Base-by-base conservation (phyloP, 2,113 vertebrate genomes). In the Oreotrochilus melanogaster region DNA sequence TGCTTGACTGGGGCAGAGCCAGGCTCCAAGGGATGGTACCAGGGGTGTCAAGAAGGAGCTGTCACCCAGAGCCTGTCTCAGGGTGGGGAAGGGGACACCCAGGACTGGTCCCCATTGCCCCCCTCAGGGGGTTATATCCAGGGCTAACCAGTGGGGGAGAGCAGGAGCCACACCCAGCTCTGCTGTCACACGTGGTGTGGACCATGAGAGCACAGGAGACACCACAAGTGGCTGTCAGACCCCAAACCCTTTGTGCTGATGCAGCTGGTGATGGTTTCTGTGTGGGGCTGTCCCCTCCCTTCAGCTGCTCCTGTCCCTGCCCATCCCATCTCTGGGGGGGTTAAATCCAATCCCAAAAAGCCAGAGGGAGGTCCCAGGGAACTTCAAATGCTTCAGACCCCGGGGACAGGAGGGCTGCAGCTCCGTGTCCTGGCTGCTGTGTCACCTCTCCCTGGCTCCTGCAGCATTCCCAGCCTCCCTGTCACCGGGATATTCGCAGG, bases 111-210 rank as follows among this genome's bases (percentile, higher is more conserved):
- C 35, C 58, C 64, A 19, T 1, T 70, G 37, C 30, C 69, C 4
- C 1, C 11, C 18, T 24, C 21, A 42, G 31, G 3, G 31, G 22
- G 33, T 28, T 30, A 16, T 27, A 53, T 17, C 61, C 79, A 86
- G 65, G 80, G 25, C 12, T 31, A 48, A 4, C 3, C 47, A 57
- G 15, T 0, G 2, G 14, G 39, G 78, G 19, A 72, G 15, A 50
- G 25, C 25, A 43, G 56, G 30, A 64, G 7, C 27, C 2, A 2
- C 30, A 13, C 16, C 12, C 37, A 31, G 6, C 18, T 72, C 30
- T 31, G 7, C 0, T 1, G 54, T 42, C 50, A 22, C 50, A 65
- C 0, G 2, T 18, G 0, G 0, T 18, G 30, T 25, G 25, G 67
- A 7, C 18, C 14, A 6, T 2, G 30, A 93, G 51, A 10, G 69